These are phyloP conservation scores for Danio jaintianensis DNA, from an alignment of 2,797 vertebrate species.

Conservation along the genomic window DNA sequence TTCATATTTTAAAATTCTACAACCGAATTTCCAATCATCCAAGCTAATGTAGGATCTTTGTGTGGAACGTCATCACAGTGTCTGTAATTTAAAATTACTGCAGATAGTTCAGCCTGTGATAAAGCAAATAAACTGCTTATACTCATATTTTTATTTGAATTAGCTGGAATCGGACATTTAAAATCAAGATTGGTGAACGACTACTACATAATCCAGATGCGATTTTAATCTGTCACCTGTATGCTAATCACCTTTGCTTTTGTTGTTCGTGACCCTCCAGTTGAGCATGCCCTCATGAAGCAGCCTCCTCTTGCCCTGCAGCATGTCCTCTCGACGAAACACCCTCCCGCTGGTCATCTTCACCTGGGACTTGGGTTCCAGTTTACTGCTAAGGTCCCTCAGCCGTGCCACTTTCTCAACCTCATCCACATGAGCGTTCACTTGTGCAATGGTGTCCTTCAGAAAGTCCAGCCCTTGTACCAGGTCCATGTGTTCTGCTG, in stretches of 20 bases:
- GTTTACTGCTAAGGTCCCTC: conserved; percentile 79
- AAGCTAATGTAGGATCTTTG: no score
- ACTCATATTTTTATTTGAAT: no score
- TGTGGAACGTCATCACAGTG: no score
- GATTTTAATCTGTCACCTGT: not conserved
- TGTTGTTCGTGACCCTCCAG: conserved; percentile 84
- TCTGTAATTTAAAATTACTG: no score
- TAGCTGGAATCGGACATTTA: no score
- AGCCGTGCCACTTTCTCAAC: conserved; percentile 82
- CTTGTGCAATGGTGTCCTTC: conserved; percentile 85
- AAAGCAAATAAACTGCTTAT: no score
- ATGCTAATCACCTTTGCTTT: conserved; percentile 85
- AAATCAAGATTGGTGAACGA: no score
- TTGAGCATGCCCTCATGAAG: conserved; percentile 82
- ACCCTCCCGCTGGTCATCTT: conserved; percentile 80
- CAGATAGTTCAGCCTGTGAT: no score
- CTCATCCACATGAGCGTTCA: conserved; percentile 84
- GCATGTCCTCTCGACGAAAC: conserved; percentile 86
- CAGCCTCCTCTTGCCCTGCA: conserved; percentile 71
- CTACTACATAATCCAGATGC: not conserved
- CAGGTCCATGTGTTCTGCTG: conserved; percentile 82
- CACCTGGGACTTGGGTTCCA: conserved; percentile 86
- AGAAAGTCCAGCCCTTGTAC: conserved; percentile 83
- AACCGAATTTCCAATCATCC: no score
- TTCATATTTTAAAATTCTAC: no score